phyloP scores from a whole-genome alignment of 2,888 invertebrate species.

The Lutraria lutraria region DNA sequence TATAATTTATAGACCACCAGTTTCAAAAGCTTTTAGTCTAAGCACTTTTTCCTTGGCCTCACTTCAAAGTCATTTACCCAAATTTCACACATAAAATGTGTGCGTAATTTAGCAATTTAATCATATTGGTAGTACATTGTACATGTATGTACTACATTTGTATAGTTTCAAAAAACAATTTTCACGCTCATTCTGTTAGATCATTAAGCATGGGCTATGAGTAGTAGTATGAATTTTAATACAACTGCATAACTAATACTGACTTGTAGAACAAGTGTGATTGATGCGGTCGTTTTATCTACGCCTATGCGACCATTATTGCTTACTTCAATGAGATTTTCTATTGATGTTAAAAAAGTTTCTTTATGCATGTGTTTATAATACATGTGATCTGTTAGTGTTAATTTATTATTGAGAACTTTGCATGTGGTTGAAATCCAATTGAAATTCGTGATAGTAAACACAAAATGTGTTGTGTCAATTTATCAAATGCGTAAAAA shows the following conservation, averaged over 20 bases:
- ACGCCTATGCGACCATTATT: neutral
- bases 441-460: neutral
- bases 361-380: neutral
- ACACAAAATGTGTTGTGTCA: neutral
- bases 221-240: neutral
- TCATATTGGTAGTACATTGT: no score
- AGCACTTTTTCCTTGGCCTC: no score
- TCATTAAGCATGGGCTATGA: neutral
- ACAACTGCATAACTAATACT: neutral
- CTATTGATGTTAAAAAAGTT: slow-evolving; percentile 9
- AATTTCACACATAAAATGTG: no score
- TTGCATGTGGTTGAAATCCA: slow-evolving; percentile 12
- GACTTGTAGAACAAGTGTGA: neutral
- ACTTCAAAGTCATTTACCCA: no score
- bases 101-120: no score
- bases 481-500: neutral
- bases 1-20: no score
- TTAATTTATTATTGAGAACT: neutral
- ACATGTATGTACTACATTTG: no score
- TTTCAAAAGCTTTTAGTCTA: no score
- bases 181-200: neutral
- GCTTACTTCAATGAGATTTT: neutral
- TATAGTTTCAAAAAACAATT: no score
- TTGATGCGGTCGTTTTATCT: neutral
- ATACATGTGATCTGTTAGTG: neutral